Conservation (phyloP, 2,888 invertebrate species). For the Amphipyra tragopoginis region DNA sequence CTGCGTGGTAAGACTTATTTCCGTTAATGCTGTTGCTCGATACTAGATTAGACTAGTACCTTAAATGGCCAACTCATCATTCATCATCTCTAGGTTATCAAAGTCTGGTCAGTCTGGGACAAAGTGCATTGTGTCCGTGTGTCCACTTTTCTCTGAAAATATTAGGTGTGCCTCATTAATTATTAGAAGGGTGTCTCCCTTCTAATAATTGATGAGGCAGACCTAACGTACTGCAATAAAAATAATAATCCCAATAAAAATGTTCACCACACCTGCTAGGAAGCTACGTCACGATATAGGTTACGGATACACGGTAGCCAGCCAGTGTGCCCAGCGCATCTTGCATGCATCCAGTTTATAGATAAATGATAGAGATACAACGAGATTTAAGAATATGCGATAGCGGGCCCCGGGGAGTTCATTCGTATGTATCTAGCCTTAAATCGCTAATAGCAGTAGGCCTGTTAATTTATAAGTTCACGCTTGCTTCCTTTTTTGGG, state of each 20-base stretch:
- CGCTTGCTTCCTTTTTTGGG: conserved; percentile 49
- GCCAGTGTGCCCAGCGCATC: conserved; percentile 38
- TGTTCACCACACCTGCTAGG: conserved; percentile 47
- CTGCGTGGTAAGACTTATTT: too few relatives aligned
- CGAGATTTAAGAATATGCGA: conserved; percentile 74
- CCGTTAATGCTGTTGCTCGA: too few relatives aligned
- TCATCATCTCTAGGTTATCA: too few relatives aligned
- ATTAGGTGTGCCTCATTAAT: too few relatives aligned
- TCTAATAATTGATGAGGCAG: too few relatives aligned
- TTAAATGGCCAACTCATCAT: too few relatives aligned
- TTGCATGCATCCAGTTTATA: conserved; percentile 70
- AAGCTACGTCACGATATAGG: conserved; percentile 60
- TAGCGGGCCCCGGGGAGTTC: conserved; percentile 54
- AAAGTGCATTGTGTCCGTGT: too few relatives aligned
- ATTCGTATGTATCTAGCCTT: conserved; percentile 59
- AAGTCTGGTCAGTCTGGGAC: too few relatives aligned
- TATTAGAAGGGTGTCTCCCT: too few relatives aligned
- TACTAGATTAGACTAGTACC: too few relatives aligned
- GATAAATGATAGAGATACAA: conserved; percentile 77
- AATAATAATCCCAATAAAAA: conserved; percentile 12
- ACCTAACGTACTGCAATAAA: too few relatives aligned
- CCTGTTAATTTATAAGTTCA: conserved; percentile 51
- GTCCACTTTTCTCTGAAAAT: too few relatives aligned
- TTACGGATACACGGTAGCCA: conserved; percentile 57
- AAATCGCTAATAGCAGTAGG: conserved; percentile 54